phyloP scores from a whole-genome alignment of 2,888 invertebrate genomes.

The Nomada flava region DNA sequence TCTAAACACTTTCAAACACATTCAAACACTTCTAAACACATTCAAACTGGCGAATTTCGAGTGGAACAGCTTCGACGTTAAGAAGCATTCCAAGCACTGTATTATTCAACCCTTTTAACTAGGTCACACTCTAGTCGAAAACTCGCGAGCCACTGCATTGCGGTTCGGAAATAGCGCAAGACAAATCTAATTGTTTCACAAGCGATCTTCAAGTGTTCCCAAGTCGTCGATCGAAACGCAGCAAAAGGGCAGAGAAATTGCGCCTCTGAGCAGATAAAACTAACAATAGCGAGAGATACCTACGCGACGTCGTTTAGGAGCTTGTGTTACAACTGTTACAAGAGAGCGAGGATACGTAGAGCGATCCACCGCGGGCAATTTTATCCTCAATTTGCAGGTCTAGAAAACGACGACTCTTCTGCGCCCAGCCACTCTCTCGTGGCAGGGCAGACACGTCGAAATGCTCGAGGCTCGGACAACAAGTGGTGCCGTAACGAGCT shows the following conservation, averaged over 20 bases:
- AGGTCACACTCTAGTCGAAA: too few relatives aligned
- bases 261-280: too few relatives aligned
- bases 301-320: constrained; percentile 26
- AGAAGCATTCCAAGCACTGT: too few relatives aligned
- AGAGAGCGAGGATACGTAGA: constrained; percentile 16
- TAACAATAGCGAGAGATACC: not conserved
- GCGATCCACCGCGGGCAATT: constrained; percentile 43
- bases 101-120: too few relatives aligned
- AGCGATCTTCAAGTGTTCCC: too few relatives aligned
- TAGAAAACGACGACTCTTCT: constrained; percentile 30
- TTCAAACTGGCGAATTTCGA: too few relatives aligned
- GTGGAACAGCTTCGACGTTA: too few relatives aligned
- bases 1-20: too few relatives aligned
- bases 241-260: not conserved
- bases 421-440: constrained; percentile 31
- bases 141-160: too few relatives aligned
- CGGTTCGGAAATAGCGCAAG: too few relatives aligned
- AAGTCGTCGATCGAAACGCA: not conserved
- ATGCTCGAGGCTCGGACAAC: constrained; percentile 62
- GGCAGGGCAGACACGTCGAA: constrained; percentile 59
- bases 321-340: not conserved
- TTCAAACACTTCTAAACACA: too few relatives aligned
- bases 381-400: constrained; percentile 43
- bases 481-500: constrained; percentile 74
- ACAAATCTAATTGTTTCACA: too few relatives aligned